Evolutionary conservation across 35 echinoderm and acorn worm species (phyloP).

Genomic region (Ophioderma brevispina): DNA sequence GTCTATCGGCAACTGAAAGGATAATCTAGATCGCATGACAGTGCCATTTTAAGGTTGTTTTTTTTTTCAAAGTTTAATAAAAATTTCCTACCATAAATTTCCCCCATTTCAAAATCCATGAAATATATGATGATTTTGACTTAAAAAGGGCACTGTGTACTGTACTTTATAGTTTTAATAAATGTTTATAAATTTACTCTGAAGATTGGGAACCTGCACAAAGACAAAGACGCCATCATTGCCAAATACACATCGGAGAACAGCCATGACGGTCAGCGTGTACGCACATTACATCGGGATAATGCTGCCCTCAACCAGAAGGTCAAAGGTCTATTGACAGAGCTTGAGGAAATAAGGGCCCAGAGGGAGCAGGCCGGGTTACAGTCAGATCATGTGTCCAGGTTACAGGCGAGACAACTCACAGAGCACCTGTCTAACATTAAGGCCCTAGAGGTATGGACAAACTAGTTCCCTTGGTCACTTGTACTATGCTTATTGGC

Average conservation of each 20-base stretch:
- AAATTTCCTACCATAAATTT: too few relatives aligned
- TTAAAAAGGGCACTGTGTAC: too few relatives aligned
- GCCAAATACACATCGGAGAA: conserved; percentile 87
- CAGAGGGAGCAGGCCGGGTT: conserved; percentile 94
- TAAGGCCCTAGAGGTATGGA: conserved; percentile 87
- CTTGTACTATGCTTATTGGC: too few relatives aligned
- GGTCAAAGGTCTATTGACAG: conserved; percentile 95
- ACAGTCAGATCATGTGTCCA: conserved; percentile 96
- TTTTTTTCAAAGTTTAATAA: too few relatives aligned
- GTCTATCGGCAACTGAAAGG: too few relatives aligned
- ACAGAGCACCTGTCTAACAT: conserved; percentile 82
- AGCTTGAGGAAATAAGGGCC: conserved; percentile 90
- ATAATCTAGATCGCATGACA: too few relatives aligned
- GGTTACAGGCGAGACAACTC: conserved; percentile 88
- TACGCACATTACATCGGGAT: conserved; percentile 84
- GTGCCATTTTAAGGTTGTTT: too few relatives aligned
- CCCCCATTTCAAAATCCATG: too few relatives aligned
- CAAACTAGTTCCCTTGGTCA: not conserved
- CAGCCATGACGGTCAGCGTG: conserved; percentile 81
- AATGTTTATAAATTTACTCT: too few relatives aligned
- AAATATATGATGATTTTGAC: too few relatives aligned
- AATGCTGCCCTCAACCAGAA: conserved; percentile 97
- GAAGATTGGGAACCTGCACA: conserved; percentile 81
- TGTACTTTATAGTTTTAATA: too few relatives aligned
- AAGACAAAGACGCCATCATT: conserved; percentile 89